phyloP scores from a whole-genome alignment of 2,797 vertebrate genomes.

The Acomys russatus region DNA sequence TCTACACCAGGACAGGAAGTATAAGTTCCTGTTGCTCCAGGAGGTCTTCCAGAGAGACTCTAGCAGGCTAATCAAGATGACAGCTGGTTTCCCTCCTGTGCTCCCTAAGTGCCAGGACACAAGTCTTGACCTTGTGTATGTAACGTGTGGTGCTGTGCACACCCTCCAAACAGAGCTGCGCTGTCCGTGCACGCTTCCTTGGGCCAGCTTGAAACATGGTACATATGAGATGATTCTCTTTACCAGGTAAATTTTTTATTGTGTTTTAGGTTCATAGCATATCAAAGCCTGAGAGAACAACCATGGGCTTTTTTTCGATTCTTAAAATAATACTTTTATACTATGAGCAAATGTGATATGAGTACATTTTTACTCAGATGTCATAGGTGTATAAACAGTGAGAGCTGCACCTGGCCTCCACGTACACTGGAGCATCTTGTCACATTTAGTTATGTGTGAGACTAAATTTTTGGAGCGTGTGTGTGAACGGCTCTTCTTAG shows the following conservation, averaged over 20 bases:
- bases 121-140: accelerated
- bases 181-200: not conserved
- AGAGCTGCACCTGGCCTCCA: not conserved
- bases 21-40: not conserved
- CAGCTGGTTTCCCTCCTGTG: not conserved
- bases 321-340: not conserved
- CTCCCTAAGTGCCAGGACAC: not conserved
- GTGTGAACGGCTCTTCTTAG: not conserved
- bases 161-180: not conserved
- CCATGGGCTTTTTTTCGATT: not conserved
- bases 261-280: not conserved
- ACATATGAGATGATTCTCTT: not conserved
- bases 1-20: not conserved
- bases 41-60: not conserved
- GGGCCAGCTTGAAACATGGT: too few relatives aligned
- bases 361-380: not conserved
- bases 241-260: not conserved
- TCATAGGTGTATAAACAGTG: not conserved
- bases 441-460: not conserved
- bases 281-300: not conserved
- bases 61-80: not conserved
- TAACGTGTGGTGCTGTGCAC: not conserved
- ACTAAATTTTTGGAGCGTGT: not conserved
- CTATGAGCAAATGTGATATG: not conserved
- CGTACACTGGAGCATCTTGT: not conserved